Percentiles rank a stretch among this genome's conserved stretches.
phyloP scores from a whole-genome alignment of 2,888 invertebrate species.

The Aspidiotus destructor region DNA sequence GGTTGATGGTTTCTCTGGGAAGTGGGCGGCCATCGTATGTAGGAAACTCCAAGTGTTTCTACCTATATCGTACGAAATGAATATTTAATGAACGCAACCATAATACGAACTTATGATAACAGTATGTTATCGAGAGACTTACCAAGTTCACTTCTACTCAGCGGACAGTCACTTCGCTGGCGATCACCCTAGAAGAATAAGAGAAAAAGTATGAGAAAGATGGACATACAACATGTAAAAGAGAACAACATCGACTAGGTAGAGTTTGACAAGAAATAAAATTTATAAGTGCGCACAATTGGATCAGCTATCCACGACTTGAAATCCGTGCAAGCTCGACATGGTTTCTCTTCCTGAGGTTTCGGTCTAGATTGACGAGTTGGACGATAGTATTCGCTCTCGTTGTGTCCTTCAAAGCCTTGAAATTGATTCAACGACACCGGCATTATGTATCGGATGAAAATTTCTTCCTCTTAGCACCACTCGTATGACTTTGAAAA shows the following conservation, averaged over 20 bases:
- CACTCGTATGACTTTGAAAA: not conserved
- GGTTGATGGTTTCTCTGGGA: slow-evolving; percentile 68
- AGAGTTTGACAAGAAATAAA: not conserved
- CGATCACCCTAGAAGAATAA: no score
- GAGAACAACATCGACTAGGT: not conserved
- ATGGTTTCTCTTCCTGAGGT: slow-evolving; percentile 20
- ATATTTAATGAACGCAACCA: not conserved
- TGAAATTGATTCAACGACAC: not conserved
- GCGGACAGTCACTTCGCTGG: slow-evolving; percentile 54
- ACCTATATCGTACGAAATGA: slow-evolving; percentile 40
- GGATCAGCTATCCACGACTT: slow-evolving; percentile 25
- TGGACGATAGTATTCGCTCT: slow-evolving; percentile 3
- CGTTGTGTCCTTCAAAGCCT: not conserved
- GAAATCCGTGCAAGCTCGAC: slow-evolving; percentile 30
- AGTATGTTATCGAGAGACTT: slow-evolving; percentile 16
- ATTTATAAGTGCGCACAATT: slow-evolving; percentile 10
- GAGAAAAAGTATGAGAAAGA: not conserved
- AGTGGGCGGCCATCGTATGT: slow-evolving; percentile 94
- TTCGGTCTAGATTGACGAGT: not conserved
- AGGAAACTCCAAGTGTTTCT: slow-evolving; percentile 83
- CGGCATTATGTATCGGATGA: not conserved
- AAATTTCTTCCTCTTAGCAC: not conserved
- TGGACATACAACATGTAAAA: not conserved
- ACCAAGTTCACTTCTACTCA: slow-evolving; percentile 67
- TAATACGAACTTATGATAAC: not conserved